phyloP scores from a whole-genome alignment of 1,140 invertebrate genomes.

The Drosophila yakuba region DNA sequence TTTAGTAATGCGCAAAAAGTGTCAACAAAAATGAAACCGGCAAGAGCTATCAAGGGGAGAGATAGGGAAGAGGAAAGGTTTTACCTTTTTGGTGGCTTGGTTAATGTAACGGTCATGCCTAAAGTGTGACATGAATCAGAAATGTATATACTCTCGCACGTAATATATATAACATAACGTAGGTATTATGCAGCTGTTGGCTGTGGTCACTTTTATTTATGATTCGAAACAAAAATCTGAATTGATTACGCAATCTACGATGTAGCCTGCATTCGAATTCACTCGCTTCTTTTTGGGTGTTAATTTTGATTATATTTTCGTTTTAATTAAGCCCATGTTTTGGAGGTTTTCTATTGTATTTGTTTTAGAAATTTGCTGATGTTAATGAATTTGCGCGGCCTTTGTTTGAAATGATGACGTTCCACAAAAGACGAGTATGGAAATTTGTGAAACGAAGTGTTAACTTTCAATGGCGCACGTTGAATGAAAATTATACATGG shows the following conservation, averaged over 20 bases:
- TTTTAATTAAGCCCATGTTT: constrained; percentile 58
- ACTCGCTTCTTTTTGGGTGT: constrained; percentile 41
- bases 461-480: constrained; percentile 49
- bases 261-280: constrained; percentile 56
- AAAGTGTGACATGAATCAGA: constrained; percentile 59
- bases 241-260: constrained; percentile 59
- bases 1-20: constrained; percentile 67
- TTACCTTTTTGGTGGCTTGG: constrained; percentile 53
- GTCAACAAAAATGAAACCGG: constrained; percentile 55
- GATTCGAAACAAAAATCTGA: constrained; percentile 59
- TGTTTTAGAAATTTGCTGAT: constrained; percentile 48
- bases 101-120: constrained; percentile 70
- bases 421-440: constrained; percentile 54
- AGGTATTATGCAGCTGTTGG: constrained; percentile 47
- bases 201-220: constrained; percentile 62
- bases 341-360: constrained; percentile 48
- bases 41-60: constrained; percentile 10
- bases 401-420: constrained; percentile 52
- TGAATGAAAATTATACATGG: constrained; percentile 4
- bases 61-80: constrained; percentile 1
- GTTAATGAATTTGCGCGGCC: constrained; percentile 54
- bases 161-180: constrained; percentile 30
- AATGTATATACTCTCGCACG: constrained; percentile 6
- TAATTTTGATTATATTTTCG: constrained; percentile 51
- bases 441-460: constrained; percentile 66